A percentile compares a stretch with the other conserved stretches of the same genome.
Conservation (phyloP, 2,113 vertebrate species). For the Myocastor coypus region DNA sequence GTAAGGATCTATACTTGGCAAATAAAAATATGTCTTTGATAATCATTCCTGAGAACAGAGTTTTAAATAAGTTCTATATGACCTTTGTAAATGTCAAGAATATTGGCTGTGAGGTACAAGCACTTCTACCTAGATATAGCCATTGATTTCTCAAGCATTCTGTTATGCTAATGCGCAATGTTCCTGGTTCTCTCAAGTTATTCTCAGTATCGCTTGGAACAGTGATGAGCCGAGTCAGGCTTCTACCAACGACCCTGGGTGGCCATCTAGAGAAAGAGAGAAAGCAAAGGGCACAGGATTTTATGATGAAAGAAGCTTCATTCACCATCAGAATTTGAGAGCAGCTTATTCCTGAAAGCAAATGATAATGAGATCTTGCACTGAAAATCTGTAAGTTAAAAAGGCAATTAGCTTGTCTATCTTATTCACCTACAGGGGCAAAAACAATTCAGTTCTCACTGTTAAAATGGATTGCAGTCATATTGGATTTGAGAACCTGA, state of each 20-base stretch:
- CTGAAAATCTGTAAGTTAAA: constrained; percentile 77
- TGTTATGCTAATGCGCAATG: constrained; percentile 67
- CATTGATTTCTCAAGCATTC: constrained; percentile 71
- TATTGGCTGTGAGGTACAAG: constrained; percentile 40
- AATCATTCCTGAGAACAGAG: constrained; percentile 57
- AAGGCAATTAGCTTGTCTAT: constrained; percentile 83
- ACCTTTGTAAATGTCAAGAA: constrained; percentile 66
- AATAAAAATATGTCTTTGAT: constrained; percentile 24
- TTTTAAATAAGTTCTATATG: constrained; percentile 62
- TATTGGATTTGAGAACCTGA: constrained; percentile 77
- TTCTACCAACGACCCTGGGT: constrained; percentile 42
- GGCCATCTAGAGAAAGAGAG: constrained; percentile 50
- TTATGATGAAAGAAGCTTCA: constrained; percentile 63
- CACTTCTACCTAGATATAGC: constrained; percentile 57
- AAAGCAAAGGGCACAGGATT: constrained; percentile 74
- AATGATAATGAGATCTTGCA: constrained; percentile 72
- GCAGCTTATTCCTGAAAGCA: constrained; percentile 72
- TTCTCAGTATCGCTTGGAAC: constrained; percentile 63
- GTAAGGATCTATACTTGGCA: not conserved
- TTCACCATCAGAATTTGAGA: constrained; percentile 69
- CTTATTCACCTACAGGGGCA: constrained; percentile 75
- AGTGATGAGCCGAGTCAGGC: constrained; percentile 73
- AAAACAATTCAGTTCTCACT: constrained; percentile 80
- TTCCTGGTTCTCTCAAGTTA: constrained; percentile 62
- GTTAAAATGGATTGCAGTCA: constrained; percentile 74